Conservation (phyloP, 2,113 vertebrate species). For the Hirundichthys speculiger region DNA sequence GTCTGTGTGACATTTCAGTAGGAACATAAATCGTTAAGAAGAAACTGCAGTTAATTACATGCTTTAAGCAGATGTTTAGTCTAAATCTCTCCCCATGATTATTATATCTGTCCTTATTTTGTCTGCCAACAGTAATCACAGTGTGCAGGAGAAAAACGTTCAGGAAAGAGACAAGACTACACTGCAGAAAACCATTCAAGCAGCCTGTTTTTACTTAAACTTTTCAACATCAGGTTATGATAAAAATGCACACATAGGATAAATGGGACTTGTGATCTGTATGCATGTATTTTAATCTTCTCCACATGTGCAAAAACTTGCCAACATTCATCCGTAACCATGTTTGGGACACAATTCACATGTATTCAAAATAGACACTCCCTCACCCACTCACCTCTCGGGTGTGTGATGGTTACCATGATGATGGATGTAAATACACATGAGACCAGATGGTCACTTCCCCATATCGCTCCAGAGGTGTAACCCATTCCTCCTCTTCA, state of each 20-base stretch:
- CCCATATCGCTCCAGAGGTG: conserved; percentile 56
- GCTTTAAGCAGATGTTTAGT: conserved; percentile 57
- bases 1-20: conserved; percentile 25
- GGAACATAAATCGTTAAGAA: conserved; percentile 34
- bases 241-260: conserved; percentile 20
- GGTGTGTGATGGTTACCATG: conserved; percentile 50
- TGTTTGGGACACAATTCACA: conserved; percentile 3
- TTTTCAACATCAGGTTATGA: conserved; percentile 25
- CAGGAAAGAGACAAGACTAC: background rate
- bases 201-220: conserved; percentile 20
- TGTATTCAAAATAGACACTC: background rate
- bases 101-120: conserved; percentile 26
- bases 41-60: conserved; percentile 37
- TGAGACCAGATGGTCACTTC: conserved; percentile 66
- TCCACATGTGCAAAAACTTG: conserved; percentile 8
- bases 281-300: background rate
- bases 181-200: background rate
- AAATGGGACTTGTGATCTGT: conserved; percentile 7
- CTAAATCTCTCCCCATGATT: conserved; percentile 34
- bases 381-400: conserved; percentile 50
- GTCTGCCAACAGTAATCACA: conserved; percentile 30
- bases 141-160: conserved; percentile 12
- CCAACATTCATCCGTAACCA: conserved; percentile 3
- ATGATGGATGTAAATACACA: conserved; percentile 62
- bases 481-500: conserved; percentile 60